These are phyloP conservation scores for Drosophila prolongata DNA, from an alignment of 2,888 invertebrate species.

Conservation along the genomic window DNA sequence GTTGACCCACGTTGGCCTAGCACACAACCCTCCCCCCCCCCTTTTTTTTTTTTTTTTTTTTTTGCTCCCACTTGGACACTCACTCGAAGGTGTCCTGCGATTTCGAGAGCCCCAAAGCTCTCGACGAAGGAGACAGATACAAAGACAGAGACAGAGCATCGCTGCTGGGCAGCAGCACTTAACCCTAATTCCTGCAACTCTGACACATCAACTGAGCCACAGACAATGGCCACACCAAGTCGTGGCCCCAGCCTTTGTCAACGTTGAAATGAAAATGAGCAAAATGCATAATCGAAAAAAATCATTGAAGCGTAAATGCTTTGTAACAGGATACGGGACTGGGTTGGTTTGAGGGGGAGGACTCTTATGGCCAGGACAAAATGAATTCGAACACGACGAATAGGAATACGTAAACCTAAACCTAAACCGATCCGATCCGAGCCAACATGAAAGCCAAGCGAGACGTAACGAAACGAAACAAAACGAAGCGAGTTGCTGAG, in stretches of 20 bases:
- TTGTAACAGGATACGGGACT: constrained; percentile 72
- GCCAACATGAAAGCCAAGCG: constrained; percentile 15
- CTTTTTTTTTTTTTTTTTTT: neutral
- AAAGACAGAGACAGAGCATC: constrained; percentile 22
- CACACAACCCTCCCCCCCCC: constrained; percentile 18
- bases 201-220: constrained; percentile 47
- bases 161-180: constrained; percentile 49
- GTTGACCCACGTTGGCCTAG: constrained; percentile 68
- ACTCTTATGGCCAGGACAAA: constrained; percentile 14
- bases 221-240: constrained; percentile 51
- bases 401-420: constrained; percentile 22
- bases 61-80: neutral
- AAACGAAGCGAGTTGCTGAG: constrained; percentile 23
- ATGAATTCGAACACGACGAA: constrained; percentile 2
- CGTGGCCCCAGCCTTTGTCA: constrained; percentile 56
- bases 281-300: constrained; percentile 78
- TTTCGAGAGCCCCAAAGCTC: constrained; percentile 6
- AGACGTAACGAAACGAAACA: constrained; percentile 40
- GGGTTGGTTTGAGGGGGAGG: neutral
- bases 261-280: constrained; percentile 73
- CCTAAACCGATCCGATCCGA: constrained; percentile 5
- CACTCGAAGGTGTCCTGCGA: constrained; percentile 22
- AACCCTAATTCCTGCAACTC: constrained; percentile 63
- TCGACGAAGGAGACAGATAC: constrained; percentile 8
- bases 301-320: constrained; percentile 77